Evolutionary conservation across 2,888 invertebrate genomes (phyloP), one percentile per base, ranked within the genome.

Genomic region (Aelia acuminata): DNA sequence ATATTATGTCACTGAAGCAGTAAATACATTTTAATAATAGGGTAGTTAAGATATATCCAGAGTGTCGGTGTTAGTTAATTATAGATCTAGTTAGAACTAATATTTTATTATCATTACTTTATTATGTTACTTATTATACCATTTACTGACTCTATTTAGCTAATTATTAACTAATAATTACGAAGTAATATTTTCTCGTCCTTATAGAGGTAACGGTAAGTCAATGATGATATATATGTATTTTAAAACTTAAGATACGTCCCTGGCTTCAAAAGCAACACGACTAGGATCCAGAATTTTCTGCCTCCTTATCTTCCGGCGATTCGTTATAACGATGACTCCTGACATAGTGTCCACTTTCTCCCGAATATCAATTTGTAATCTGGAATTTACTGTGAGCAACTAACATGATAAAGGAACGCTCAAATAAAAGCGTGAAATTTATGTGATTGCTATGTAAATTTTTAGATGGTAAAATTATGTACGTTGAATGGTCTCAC

Each of bases 291-390:
- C 63, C 15, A 70, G 4, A 10, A 3, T 35, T 11, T 80, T 80
- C 80, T 43, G 39, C 80, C 43, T 47, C 3, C n/a, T 80, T 80
- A 80, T 80, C 80, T 80, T 10, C 2, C n/a, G 20, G n/a, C 80
- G n/a, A 43, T 80, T 43, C 43, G 43, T 80, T 80, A 43, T 80
- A 80, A 43, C 39, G 43, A 80, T 47, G 43, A 47, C 80, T 43
- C 13, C 47, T 80, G 80, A 80, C 39, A 80, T 47, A 39, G 43
- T 47, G 80, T n/a, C 80, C 80, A 80, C 80, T 80, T 80, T 80
- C 80, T 80, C 80, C 43, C n/a, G n/a, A 7, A 8, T 70, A 70
- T 70, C 63, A 70, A 70, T 70, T 70, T 70, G 63, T 70, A 70
- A 70, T 70, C 63, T 70, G 0, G 31, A 70, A 70, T 70, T 70